Base-by-base conservation (phyloP, 2,888 invertebrate species). In the Plebejus melissa region DNA sequence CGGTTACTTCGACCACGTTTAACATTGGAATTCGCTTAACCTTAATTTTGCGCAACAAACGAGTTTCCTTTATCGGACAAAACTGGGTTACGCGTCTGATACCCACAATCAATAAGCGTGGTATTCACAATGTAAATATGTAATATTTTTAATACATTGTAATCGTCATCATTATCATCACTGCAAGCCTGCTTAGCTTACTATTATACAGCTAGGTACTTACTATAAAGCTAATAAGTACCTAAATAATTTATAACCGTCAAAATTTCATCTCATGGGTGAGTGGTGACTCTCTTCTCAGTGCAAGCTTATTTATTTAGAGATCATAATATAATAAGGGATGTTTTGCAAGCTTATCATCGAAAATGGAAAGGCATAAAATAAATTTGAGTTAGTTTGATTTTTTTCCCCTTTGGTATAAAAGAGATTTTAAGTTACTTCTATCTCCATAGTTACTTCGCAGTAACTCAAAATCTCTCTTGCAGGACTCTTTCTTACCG, bases 31-130 rank as follows among this genome's bases (percentile, higher is more conserved):
- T 76, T 76, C 76, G 76, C 74, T 70, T 71, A 75, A 71, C 75
- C 71, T 75, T 75, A 75, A 75, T 75, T 75, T 71, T 71, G 75
- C 71, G 71, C 71, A 75, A 75, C 76, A 60, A 72, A 74, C 77
- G 58, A 71, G 74, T 78, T 77, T 77, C 72, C 75, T 74, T 79
- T 80, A 80, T 81, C 81, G 79, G 79, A 16, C 80, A 80, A 76
- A 78, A 76, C 74, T 81, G 76, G 80, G 80, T 77, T 79, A 80
- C 69, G 74, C 70, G 76, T 76, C 75, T 69, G 77, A 79, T 79
- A 79, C 76, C 74, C 22, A 65, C 46, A 75, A 77, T 79, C 75
- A 79, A 78, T 80, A 77, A 75, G 76, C 76, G 76, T 50, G 46
- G n/a, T 74, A 46, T 69, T 38, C n/a, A 58, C 16, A 16, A 74